These are phyloP conservation scores for Nymphalis io DNA, from an alignment of 1,140 invertebrate species.

Conservation along the genomic window DNA sequence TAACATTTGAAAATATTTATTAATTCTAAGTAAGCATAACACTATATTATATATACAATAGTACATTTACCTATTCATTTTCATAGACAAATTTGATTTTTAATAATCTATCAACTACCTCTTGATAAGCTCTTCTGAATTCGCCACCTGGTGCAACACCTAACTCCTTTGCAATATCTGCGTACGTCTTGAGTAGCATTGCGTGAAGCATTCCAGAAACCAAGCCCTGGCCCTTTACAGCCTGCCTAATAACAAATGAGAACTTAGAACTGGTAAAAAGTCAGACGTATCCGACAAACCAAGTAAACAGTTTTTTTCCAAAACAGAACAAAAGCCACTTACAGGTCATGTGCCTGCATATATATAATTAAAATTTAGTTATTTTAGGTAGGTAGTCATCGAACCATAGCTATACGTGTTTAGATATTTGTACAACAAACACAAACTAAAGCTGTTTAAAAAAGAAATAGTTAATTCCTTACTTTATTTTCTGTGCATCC, in stretches of 20 bases:
- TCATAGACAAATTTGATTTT: too few species aligned
- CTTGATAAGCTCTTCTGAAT: slow-evolving; percentile 94
- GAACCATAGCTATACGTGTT: too few species aligned
- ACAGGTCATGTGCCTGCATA: too few species aligned
- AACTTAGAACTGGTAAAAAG: too few species aligned
- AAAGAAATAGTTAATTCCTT: slow-evolving; percentile 37
- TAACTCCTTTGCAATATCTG: slow-evolving; percentile 95
- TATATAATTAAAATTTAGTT: too few species aligned
- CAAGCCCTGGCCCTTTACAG: slow-evolving; percentile 85
- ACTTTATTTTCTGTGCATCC: slow-evolving; percentile 84
- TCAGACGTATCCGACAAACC: background rate
- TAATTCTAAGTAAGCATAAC: background rate
- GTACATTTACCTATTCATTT: too few species aligned
- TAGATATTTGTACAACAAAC: background rate
- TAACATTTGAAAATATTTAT: background rate
- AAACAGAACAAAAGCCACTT: too few species aligned
- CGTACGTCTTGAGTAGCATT: slow-evolving; percentile 94
- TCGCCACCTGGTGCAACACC: slow-evolving; percentile 98
- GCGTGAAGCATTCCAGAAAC: slow-evolving; percentile 95
- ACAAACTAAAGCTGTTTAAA: background rate
- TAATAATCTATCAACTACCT: slow-evolving; percentile 80
- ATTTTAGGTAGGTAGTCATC: too few species aligned
- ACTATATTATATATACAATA: too few species aligned
- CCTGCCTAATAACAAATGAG: slow-evolving; percentile 69
- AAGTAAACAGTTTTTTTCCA: too few species aligned